Percentiles rank a stretch among this genome's conserved stretches.
These are phyloP conservation scores for Cerastoderma edule DNA, from an alignment of 2,888 invertebrate species.

Conservation along the genomic window DNA sequence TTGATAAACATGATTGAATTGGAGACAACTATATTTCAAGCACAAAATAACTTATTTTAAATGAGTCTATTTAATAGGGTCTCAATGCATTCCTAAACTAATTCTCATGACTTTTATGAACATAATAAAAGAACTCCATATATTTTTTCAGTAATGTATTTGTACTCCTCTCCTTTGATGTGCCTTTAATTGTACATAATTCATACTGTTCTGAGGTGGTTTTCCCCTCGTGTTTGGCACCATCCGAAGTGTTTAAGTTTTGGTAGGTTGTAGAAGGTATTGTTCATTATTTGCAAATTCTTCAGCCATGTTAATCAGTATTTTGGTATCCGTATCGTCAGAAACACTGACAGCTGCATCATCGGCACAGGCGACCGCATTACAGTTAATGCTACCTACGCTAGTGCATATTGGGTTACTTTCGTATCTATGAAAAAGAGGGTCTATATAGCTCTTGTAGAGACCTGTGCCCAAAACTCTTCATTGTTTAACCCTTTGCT, in stretches of 20 bases:
- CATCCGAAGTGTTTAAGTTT: not conserved
- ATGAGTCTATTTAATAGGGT: too few relatives aligned
- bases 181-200: not conserved
- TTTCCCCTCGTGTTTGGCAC: not conserved
- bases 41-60: too few relatives aligned
- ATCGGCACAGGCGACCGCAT: slow-evolving; percentile 29
- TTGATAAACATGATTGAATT: too few relatives aligned
- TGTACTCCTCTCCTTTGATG: too few relatives aligned
- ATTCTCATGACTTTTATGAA: too few relatives aligned
- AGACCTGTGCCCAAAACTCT: slow-evolving; percentile 16
- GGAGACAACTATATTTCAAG: too few relatives aligned
- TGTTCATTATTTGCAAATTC: not conserved
- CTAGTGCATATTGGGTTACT: not conserved
- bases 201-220: not conserved
- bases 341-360: slow-evolving; percentile 18
- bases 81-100: too few relatives aligned
- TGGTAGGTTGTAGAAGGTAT: slow-evolving; percentile 10
- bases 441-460: slow-evolving; percentile 14
- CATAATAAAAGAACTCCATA: too few relatives aligned
- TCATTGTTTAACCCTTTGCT: slow-evolving; percentile 27
- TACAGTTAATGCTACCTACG: slow-evolving; percentile 24
- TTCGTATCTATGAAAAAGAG: slow-evolving; percentile 4
- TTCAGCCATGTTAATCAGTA: not conserved
- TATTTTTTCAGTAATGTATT: too few relatives aligned
- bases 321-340: not conserved